phyloP scores from a whole-genome alignment of 2,797 vertebrate genomes.

The Tauraco hartlaubi region DNA sequence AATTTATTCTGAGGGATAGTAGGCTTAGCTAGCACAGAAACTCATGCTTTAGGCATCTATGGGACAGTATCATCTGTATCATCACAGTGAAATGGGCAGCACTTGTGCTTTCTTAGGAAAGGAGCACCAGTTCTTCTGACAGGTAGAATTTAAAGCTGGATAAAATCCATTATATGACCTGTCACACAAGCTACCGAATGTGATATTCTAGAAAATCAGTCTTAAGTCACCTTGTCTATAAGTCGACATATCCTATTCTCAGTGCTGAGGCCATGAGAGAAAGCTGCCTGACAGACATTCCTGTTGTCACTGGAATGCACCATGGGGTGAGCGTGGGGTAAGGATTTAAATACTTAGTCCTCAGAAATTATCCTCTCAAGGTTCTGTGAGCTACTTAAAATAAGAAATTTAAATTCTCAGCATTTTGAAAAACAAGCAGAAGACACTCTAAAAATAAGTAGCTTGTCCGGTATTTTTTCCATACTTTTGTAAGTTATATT shows the following conservation, averaged over 20 bases:
- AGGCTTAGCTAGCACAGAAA: not conserved
- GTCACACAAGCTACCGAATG: not conserved
- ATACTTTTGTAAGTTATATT: not conserved
- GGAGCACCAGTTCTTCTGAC: not conserved
- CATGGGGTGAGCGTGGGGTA: not conserved
- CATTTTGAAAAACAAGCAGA: conserved; percentile 42
- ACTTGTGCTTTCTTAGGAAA: not conserved
- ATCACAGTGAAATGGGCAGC: not conserved
- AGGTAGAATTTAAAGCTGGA: not conserved
- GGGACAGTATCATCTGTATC: not conserved
- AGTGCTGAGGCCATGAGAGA: not conserved
- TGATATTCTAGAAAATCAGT: not conserved
- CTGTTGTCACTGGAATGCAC: not conserved
- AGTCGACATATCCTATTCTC: not conserved
- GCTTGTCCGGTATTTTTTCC: not conserved
- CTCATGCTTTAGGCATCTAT: not conserved
- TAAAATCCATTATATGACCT: not conserved
- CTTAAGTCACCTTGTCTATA: not conserved
- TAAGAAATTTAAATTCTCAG: not conserved
- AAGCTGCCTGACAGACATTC: not conserved
- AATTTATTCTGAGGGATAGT: not conserved
- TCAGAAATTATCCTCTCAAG: not conserved
- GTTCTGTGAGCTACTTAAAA: conserved; percentile 24
- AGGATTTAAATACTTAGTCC: not conserved
- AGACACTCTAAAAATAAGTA: conserved; percentile 30